Base-by-base conservation (phyloP, 2,113 vertebrate species). In the Mustelus asterias region DNA sequence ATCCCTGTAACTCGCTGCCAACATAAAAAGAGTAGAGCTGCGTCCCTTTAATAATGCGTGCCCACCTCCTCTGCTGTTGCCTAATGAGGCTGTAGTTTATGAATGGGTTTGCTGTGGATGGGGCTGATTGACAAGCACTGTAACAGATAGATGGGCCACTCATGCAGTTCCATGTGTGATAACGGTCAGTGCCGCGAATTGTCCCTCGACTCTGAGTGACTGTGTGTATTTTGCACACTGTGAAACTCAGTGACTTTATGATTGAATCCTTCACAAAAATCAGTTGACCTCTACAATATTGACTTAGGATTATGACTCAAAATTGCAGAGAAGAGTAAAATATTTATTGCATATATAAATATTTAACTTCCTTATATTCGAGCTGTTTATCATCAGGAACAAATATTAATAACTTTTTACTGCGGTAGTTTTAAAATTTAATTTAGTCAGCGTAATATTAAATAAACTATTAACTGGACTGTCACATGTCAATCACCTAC, bases 311-410 rank as follows among this genome's bases (percentile, higher is more conserved):
- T 90, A 90, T n/a, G 33, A 60, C 54, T 6, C 88, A 90, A 90
- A 60, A 60, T 60, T 60, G 88, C 54, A 58, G 26, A 90, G 88
- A 60, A 90, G 54, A 60, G 54, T 90, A 58, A 90, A 90, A 90
- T 90, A 90, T 90, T 90, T 60, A 90, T 60, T 90, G 88, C 88
- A 14, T 16, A 29, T 13, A 90, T 90, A 60, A 90, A 60, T 90
- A 60, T 90, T 90, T 90, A 54, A 60, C 88, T 60, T 90, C 54
- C 88, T 90, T 90, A 16, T 26, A 24, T 26, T 88, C 18, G 7
- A 88, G 85, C 22, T 88, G 26, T 90, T 90, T 90, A 90, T 33
- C 20, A 60, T 29, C 26, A 90, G 29, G 88, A 90, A 60, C 54
- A 90, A 60, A 90, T 90, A 90, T 90, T 90, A 90, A 60, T 90